Base-by-base conservation (phyloP, 2,888 invertebrate genomes). In the Athripsodes cinereus region DNA sequence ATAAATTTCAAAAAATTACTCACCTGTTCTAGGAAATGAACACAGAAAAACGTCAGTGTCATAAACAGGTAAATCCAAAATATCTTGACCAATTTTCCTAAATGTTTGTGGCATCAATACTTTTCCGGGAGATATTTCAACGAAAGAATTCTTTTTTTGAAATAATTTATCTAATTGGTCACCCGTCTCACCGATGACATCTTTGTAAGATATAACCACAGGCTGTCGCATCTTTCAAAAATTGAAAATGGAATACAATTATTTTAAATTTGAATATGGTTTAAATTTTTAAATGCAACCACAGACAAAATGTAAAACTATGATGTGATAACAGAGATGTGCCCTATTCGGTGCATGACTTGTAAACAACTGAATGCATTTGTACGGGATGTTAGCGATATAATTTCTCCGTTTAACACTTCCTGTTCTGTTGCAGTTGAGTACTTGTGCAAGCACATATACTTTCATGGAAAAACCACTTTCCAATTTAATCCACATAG, bases 11-110 rank as follows among this genome's bases (percentile, higher is more conserved):
- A 8, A 44, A 44, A 48, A 20, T 22, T 11, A 69, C 75, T 73
- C 69, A 91, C 94, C 94, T 66, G 93, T 92, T 67, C 94, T 83
- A 0, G 95, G 94, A 76, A 88, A 93, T 10, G 93, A 93, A 48
- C 90, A 83, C 71, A 94, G 79, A 87, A 93, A 92, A 0, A 92
- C 83, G 70, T 95, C 94, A 65, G 86, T 87, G 2, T 84, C 79
- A 55, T 84, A 75, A 1, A 92, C 83, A 55, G 86, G 79, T 69
- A 92, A 81, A 57, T 88, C 83, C 58, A 86, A 71, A 57, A 92
- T 87, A 64, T 83, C 81, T 65, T 85, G 82, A 0, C 85, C 88
- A 34, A 88, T 81, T 13, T 83, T 81, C 65, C 80, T 76, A 66
- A 83, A 91, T 66, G 84, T 82, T 0, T 84, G 81, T 1, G 91